Evolutionary conservation across 2,888 invertebrate genomes (phyloP), one percentile per base, ranked within the genome.

Genomic region (Leucophenga maculata): DNA sequence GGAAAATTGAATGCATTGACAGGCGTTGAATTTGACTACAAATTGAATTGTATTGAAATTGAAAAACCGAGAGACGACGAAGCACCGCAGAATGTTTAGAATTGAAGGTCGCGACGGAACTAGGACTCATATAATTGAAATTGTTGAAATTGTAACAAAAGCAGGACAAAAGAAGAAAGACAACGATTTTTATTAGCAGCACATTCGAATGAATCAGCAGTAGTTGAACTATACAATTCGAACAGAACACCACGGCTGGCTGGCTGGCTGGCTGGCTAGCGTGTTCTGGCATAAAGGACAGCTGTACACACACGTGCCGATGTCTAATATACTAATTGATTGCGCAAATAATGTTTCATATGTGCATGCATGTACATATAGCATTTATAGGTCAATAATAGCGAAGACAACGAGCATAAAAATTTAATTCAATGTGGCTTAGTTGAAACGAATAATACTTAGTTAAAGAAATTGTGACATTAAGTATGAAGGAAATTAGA

Each of bases 281-380:
- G 8, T 39, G 39, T 39, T 1, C 39, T 39, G 39, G 9, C 39
- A 39, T 39, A 8, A 8, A 39, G 39, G 8, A 11, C 39, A 26
- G 68, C 69, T 20, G 55, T 52, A 55, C 20, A 32, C 57, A 46
- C 70, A 68, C 68, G 71, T 68, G 39, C 9, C 11, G 11, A 9
- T 44, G 67, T 69, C 73, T 70, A 78, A 79, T 75, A 76, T 77
- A 77, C 76, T 79, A 80, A 81, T 81, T 81, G 82, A 80, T 77
- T 77, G 76, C 68, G 73, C 74, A 73, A 77, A 77, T 73, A 75
- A 68, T 66, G 75, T 22, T 48, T 13, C n/a, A 39, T 44, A 11
- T n/a, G 22, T n/a, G 14, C n/a, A n/a, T 14, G 4, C 6, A 31
- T 14, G 6, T 32, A 60, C 14, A 4, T 8, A 0, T 16, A 60